Conservation (phyloP, 2,888 invertebrate species). For the Caenorhabditis sp. region DNA sequence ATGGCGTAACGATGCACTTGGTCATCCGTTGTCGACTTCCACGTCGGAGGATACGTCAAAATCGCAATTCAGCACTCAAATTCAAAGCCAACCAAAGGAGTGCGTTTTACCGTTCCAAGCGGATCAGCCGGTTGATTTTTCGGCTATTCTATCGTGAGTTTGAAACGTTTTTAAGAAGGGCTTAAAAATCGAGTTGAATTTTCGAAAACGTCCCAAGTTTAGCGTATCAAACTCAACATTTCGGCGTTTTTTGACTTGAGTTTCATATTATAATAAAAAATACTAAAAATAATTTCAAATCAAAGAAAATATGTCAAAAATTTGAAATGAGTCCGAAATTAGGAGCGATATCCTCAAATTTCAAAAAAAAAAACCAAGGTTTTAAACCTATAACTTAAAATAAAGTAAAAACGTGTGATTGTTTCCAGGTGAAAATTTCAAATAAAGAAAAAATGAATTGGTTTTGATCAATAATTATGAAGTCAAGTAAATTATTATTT, state of each 20-base stretch:
- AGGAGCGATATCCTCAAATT: too few species aligned
- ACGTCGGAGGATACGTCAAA: neutral
- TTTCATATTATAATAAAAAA: too few species aligned
- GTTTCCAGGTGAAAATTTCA: too few species aligned
- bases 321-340: too few species aligned
- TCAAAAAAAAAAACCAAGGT: neutral
- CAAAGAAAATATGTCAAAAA: neutral
- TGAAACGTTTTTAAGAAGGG: neutral
- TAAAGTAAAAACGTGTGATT: neutral
- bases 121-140: too few species aligned
- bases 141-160: neutral
- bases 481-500: neutral
- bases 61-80: neutral
- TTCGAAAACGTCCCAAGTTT: too few species aligned
- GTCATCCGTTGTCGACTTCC: neutral
- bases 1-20: neutral
- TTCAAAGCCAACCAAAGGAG: neutral
- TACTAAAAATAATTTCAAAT: neutral
- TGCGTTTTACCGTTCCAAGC: neutral
- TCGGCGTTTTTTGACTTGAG: too few species aligned
- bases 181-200: too few species aligned
- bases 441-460: too few species aligned
- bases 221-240: too few species aligned
- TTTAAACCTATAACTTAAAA: neutral
- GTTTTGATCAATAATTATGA: too few species aligned